These are phyloP conservation scores for Metalampra italica DNA, from an alignment of 2,888 invertebrate genomes.

Conservation along the genomic window DNA sequence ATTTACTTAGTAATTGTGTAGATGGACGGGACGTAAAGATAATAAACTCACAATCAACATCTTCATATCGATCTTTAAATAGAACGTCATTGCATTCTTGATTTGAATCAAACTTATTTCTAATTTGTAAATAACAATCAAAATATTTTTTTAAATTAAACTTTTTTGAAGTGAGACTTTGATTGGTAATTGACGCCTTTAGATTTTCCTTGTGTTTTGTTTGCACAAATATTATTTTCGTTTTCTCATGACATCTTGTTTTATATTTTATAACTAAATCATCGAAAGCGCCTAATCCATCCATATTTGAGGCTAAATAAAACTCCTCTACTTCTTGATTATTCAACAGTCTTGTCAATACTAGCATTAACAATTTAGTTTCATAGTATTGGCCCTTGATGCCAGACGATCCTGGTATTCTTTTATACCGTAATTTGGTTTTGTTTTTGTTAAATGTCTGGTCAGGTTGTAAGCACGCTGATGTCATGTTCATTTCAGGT, in stretches of 20 bases:
- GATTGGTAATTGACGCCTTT: too few species aligned
- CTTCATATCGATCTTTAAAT: constrained; percentile 12
- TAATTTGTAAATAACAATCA: too few species aligned
- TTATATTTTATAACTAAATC: constrained; percentile 7
- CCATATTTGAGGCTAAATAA: constrained; percentile 14
- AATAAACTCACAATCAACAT: constrained; percentile 15
- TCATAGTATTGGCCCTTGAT: constrained; percentile 25
- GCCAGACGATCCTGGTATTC: constrained; percentile 17
- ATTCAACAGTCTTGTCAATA: constrained; percentile 18
- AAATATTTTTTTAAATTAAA: too few species aligned
- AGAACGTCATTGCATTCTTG: constrained; percentile 21
- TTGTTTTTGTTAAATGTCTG: too few species aligned
- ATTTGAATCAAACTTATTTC: constrained; percentile 14
- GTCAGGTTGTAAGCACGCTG: too few species aligned
- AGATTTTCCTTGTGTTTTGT: too few species aligned
- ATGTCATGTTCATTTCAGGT: too few species aligned
- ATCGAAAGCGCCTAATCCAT: constrained; percentile 24
- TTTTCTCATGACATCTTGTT: too few species aligned
- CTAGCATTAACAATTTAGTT: constrained; percentile 22
- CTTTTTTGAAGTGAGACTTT: too few species aligned
- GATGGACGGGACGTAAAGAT: constrained; percentile 15
- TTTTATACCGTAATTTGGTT: too few species aligned
- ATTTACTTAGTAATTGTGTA: not conserved
- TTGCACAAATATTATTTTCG: too few species aligned
- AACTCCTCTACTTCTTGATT: constrained; percentile 13